These are phyloP conservation scores for Gryllus longicercus DNA, from an alignment of 2,888 invertebrate genomes.

Conservation along the genomic window DNA sequence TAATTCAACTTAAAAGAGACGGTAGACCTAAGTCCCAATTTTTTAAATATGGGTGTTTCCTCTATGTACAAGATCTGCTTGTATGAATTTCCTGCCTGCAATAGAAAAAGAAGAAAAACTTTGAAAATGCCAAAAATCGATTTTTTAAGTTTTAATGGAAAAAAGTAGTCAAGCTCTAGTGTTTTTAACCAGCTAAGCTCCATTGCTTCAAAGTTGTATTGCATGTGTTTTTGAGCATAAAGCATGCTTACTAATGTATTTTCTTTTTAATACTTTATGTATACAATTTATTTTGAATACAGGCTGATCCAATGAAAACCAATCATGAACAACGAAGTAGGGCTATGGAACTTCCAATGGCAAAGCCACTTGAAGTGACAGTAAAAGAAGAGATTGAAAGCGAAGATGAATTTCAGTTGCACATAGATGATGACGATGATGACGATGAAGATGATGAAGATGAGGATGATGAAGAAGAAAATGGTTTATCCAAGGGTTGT, in stretches of 20 bases:
- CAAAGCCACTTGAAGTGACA: not conserved
- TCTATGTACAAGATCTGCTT: too few species aligned
- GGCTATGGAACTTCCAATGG: constrained; percentile 23
- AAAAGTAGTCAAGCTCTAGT: too few species aligned
- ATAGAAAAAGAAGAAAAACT: too few species aligned
- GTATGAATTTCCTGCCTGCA: too few species aligned
- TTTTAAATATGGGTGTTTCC: too few species aligned
- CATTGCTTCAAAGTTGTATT: not conserved
- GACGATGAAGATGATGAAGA: constrained; percentile 31
- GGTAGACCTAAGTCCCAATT: too few species aligned
- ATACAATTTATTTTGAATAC: not conserved
- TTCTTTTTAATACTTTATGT: too few species aligned
- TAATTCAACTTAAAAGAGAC: too few species aligned
- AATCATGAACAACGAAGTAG: constrained; percentile 39
- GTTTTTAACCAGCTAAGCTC: too few species aligned
- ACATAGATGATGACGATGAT: constrained; percentile 24
- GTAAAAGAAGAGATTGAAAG: constrained; percentile 26
- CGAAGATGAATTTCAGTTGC: constrained; percentile 4
- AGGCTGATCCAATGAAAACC: constrained; percentile 23
- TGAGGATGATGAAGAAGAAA: constrained; percentile 43
- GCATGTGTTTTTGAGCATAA: not conserved
- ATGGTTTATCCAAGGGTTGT: constrained; percentile 39
- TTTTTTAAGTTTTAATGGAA: too few species aligned
- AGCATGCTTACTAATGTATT: not conserved
- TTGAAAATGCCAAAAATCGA: too few species aligned